Conservation (phyloP, 2,888 invertebrate genomes). For the Conus canariensis region DNA sequence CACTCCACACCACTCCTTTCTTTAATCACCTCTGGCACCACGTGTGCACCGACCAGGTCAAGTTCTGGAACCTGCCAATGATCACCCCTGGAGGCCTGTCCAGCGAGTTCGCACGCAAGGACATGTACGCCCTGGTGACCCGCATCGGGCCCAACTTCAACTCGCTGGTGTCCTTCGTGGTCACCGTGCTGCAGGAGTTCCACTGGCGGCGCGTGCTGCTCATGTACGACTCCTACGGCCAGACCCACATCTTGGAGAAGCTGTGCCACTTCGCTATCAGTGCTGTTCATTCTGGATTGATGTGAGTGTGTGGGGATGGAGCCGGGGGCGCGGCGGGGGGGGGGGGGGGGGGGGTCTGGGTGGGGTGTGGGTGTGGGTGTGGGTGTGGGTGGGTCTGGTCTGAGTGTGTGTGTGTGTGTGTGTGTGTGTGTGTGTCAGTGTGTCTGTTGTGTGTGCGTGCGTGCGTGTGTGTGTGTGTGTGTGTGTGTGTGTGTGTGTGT, state of each 20-base stretch:
- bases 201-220: slow-evolving; percentile 51
- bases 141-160: slow-evolving; percentile 70
- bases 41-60: slow-evolving; percentile 72
- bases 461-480: no score
- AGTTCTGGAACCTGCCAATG: slow-evolving; percentile 91
- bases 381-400: background rate
- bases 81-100: slow-evolving; percentile 83
- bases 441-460: background rate
- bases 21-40: no score
- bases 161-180: slow-evolving; percentile 50
- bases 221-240: slow-evolving; percentile 48
- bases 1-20: no score
- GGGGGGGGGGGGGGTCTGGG: background rate
- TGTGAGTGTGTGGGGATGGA: background rate
- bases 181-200: slow-evolving; percentile 36
- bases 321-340: background rate
- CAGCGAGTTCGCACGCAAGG: slow-evolving; percentile 70
- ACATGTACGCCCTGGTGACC: slow-evolving; percentile 88
- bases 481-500: no score
- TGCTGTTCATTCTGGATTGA: slow-evolving; percentile 27
- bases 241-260: slow-evolving; percentile 44
- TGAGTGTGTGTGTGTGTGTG: background rate
- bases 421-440: background rate
- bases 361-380: background rate
- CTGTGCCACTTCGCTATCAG: slow-evolving; percentile 50